Evolutionary conservation across 2,113 vertebrate species (phyloP).

Genomic region (Caranx melampygus): DNA sequence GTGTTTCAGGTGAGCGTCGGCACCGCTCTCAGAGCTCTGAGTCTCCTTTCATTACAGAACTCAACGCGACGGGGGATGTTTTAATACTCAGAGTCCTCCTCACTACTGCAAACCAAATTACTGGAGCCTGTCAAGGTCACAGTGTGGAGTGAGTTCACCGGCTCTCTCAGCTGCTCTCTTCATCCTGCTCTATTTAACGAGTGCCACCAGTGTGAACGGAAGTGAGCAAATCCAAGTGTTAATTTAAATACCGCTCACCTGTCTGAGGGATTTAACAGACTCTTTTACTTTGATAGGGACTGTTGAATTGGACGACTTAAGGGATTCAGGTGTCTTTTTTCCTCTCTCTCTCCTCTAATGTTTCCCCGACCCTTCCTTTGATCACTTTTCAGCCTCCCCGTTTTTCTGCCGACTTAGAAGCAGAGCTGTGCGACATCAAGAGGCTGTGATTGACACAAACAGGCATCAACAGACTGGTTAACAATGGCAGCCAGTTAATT

Average conservation of each 20-base stretch:
- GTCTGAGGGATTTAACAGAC: neutral
- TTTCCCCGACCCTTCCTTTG: neutral
- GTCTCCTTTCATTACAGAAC: neutral
- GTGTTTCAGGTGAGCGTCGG: no score
- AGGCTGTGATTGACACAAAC: neutral
- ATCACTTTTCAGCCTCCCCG: neutral
- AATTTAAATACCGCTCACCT: neutral
- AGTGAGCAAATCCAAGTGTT: neutral
- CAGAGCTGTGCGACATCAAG: neutral
- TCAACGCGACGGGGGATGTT: neutral
- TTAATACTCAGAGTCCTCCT: neutral
- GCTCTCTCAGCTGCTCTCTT: neutral
- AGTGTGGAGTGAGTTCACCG: neutral
- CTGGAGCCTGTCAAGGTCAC: neutral
- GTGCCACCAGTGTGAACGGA: neutral
- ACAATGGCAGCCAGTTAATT: neutral
- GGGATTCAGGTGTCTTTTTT: no score
- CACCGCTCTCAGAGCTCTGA: neutral
- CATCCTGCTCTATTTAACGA: neutral
- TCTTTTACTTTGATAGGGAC: neutral
- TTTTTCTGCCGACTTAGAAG: neutral
- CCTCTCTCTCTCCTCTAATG: no score
- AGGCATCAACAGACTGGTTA: slow-evolving; percentile 2
- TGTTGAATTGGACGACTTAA: neutral
- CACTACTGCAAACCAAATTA: slow-evolving; percentile 4